Evolutionary conservation across 2,888 invertebrate genomes (phyloP), one percentile per base, ranked within the genome.

Genomic region (Vesta saturnalis): DNA sequence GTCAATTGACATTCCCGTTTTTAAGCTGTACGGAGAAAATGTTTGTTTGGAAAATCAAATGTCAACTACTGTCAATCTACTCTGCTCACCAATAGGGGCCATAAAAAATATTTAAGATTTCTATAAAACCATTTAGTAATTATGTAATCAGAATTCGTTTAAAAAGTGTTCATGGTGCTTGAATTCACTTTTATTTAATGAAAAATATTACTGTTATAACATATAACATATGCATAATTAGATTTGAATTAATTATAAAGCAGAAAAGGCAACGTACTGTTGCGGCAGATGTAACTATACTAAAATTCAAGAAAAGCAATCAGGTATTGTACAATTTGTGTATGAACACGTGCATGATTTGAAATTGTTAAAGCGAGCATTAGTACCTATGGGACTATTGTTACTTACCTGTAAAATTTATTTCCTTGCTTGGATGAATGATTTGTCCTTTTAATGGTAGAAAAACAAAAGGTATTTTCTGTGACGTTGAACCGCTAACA

Each of bases 371-470:
- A 47, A 49, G 49, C 60, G 56, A 43, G 55, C 19, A 65, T 56
- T 55, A 60, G 60, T 56, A 57, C 21, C 12, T 54, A 10, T 14
- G 39, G 2, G 39, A 43, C 19, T 55, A 60, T 66, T 69, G 59
- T 64, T 15, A 56, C 81, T 83, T 83, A 93, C 93, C 92, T 84
- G 91, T 87, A 83, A 95, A 92, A 77, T 89, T 90, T 79, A 95
- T 94, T 85, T 95, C 94, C 77, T 91, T 91, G 73, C 94, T 93
- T 0, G 95, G 95, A 85, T 95, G 92, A 76, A 95, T 92, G 76
- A 95, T 93, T 85, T 95, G 95, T 49, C 94, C 94, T 80, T 92
- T 92, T 72, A 94, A 85, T 15, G 95, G 95, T 74, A 95, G 85
- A 82, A 92, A 94, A 16, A 95, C 93, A 82, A 94, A 94, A 18